Evolutionary conservation across 2,797 vertebrate genomes (phyloP), one percentile per base, ranked within the genome.

Genomic region (Acrossocheilus fasciatus): DNA sequence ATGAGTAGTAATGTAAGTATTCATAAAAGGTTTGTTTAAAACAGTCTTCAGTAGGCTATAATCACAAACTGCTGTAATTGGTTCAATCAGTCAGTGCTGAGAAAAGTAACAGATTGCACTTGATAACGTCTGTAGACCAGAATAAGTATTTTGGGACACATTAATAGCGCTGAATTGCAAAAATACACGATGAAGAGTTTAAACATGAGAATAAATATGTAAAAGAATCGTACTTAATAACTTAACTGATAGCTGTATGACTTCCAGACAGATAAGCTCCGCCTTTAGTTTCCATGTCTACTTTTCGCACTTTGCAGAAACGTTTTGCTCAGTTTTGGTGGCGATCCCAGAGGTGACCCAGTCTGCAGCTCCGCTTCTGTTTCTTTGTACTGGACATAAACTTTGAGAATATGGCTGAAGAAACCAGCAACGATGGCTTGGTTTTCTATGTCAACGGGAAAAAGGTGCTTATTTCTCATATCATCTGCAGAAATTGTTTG

Each of bases 361-460:
- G 20, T 4, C n/a, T 62, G 17, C 17, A 34, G 70, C 34, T 66
- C 26, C 64, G 50, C 23, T 43, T 26, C 30, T 30, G 6, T 12
- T 23, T 14, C 18, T 8, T 75, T 34, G 39, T 15, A 8, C 64
- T 43, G 1, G 8, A 26, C 26, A 3, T 7, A 43, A 26, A n/a
- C 11, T 75, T 52, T 23, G 10, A 26, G 3, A 81, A 86, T 47
- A 92, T 92, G 91, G 43, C 81, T 59, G 45, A 76, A 1, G 76
- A 14, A 0, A 52, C 52, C 7, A 7, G 12, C 2, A 6, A 81
- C 0, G 78, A 88, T 0, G 34, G 89, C 54, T 91, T 98, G 70
- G 47, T 96, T 73, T 95, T 98, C 92, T 97, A 92, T 66, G 95
- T 97, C 41, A 97, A 98, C 57, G 96, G 97, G 1, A 95, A 91